These are phyloP conservation scores for Hyaena hyaena DNA, from an alignment of 2,113 vertebrate genomes.

Conservation along the genomic window DNA sequence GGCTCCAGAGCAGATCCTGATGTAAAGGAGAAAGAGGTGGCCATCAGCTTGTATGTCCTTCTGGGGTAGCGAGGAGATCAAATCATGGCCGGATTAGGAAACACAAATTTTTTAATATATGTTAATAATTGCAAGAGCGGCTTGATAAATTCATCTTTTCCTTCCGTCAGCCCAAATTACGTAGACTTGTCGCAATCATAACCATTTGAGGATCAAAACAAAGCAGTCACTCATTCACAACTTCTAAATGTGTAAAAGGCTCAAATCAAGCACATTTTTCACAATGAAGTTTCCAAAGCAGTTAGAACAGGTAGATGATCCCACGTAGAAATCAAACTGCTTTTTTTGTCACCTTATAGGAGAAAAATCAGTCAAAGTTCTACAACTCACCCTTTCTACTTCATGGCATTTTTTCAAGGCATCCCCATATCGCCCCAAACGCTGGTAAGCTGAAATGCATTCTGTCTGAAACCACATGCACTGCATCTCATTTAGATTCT, in stretches of 20 bases:
- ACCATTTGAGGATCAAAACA: slow-evolving; percentile 28
- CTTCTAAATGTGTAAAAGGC: neutral
- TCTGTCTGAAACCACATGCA: slow-evolving; percentile 91
- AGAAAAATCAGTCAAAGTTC: slow-evolving; percentile 19
- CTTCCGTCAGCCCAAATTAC: slow-evolving; percentile 59
- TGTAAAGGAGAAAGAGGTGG: slow-evolving; percentile 38
- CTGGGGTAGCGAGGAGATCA: slow-evolving; percentile 46
- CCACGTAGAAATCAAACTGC: slow-evolving; percentile 34
- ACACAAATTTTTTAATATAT: slow-evolving; percentile 8
- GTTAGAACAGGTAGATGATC: slow-evolving; percentile 21
- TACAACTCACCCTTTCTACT: slow-evolving; percentile 87
- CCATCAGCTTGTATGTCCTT: slow-evolving; percentile 47
- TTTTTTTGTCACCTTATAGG: neutral
- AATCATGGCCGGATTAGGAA: neutral
- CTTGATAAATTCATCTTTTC: slow-evolving; percentile 32
- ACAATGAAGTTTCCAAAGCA: slow-evolving; percentile 39
- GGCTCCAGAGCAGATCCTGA: slow-evolving; percentile 73
- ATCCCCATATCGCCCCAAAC: slow-evolving; percentile 85
- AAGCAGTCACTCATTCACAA: slow-evolving; percentile 35
- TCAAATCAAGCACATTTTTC: slow-evolving; percentile 29
- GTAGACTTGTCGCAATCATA: slow-evolving; percentile 4
- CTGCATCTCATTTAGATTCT: slow-evolving; percentile 90
- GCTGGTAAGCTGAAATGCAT: slow-evolving; percentile 87
- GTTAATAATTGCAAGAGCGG: neutral
- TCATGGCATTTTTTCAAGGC: slow-evolving; percentile 90